Evolutionary conservation across 30 jellyfish, hydroid and myxozoan genomes (phyloP).

Genomic region (Cassiopea xamachana): DNA sequence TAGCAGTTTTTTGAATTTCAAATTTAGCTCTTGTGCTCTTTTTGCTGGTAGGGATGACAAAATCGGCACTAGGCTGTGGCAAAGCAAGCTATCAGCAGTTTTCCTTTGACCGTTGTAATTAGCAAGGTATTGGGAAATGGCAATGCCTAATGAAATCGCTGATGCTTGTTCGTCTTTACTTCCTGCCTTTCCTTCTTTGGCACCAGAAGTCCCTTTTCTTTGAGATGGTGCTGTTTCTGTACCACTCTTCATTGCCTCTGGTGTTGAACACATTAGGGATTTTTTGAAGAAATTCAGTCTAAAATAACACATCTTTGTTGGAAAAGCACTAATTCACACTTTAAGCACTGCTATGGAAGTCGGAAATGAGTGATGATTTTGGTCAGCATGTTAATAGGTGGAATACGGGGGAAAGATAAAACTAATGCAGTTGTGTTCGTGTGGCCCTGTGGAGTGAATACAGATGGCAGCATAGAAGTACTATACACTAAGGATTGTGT

Average conservation of each 20-base stretch:
- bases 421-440: background rate
- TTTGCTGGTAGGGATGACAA: constrained; percentile 63
- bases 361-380: background rate
- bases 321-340: background rate
- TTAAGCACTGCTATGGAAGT: background rate
- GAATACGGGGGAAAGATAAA: background rate
- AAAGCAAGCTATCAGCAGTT: constrained; percentile 47
- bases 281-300: background rate
- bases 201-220: constrained; percentile 28
- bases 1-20: constrained; percentile 39
- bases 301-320: background rate
- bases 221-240: constrained; percentile 20
- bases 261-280: constrained; percentile 37
- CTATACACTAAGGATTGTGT: background rate
- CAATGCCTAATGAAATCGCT: constrained; percentile 47
- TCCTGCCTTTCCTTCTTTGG: constrained; percentile 32
- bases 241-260: constrained; percentile 39
- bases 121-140: constrained; percentile 31
- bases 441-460: background rate
- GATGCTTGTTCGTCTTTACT: constrained; percentile 41
- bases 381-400: background rate
- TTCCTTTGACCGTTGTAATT: constrained; percentile 14
- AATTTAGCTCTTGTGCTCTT: constrained; percentile 30
- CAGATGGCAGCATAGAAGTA: background rate
- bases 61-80: constrained; percentile 68